phyloP scores from a whole-genome alignment of 2,888 invertebrate species.

The Sepioteuthis lessoniana region DNA sequence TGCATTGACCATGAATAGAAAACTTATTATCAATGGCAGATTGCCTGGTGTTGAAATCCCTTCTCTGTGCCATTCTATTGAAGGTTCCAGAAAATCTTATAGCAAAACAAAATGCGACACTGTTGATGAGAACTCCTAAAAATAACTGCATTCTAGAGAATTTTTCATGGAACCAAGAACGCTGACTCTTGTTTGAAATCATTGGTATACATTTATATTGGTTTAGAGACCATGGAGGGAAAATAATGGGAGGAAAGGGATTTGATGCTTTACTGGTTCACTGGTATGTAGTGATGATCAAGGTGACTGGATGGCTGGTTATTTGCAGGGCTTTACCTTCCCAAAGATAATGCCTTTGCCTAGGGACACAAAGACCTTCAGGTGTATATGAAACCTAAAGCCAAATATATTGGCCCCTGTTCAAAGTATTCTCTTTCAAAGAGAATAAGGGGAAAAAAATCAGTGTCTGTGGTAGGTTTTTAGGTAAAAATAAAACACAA shows the following conservation, averaged over 20 bases:
- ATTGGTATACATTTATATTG: not conserved
- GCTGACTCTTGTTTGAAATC: not conserved
- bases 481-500: not conserved
- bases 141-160: conserved; percentile 20
- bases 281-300: not conserved
- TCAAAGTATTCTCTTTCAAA: not conserved
- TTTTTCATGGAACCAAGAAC: not conserved
- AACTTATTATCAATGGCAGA: not conserved
- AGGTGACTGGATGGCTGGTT: not conserved
- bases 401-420: not conserved
- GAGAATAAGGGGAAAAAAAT: not conserved
- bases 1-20: not conserved
- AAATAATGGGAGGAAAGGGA: not conserved
- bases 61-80: not conserved
- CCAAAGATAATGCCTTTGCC: conserved; percentile 16
- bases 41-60: not conserved
- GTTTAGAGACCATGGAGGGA: not conserved
- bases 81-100: not conserved
- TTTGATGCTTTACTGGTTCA: not conserved
- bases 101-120: not conserved
- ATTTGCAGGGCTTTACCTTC: not conserved
- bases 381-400: not conserved
- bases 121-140: conserved; percentile 33
- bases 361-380: not conserved
- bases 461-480: not conserved